phyloP scores from a whole-genome alignment of 2,888 invertebrate genomes.

The Archips xylosteana region DNA sequence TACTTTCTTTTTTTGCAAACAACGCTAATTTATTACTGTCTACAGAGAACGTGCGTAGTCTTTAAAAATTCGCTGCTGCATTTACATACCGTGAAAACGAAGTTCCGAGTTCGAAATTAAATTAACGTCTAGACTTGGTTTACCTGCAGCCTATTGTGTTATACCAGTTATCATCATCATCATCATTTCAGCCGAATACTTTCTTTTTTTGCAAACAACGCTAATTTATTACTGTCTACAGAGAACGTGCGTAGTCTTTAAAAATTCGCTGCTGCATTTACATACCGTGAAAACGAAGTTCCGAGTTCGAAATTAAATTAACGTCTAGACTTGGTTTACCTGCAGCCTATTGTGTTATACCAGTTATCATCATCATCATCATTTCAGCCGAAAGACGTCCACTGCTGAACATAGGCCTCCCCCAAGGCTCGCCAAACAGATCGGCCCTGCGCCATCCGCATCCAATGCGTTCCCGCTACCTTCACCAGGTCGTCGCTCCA shows the following conservation, averaged over 20 bases:
- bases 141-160: slow-evolving; percentile 12
- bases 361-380: too few species aligned
- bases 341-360: slow-evolving; percentile 4
- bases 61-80: slow-evolving; percentile 34
- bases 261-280: slow-evolving; percentile 35
- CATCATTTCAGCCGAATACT: too few species aligned
- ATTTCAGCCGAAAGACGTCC: too few species aligned
- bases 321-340: slow-evolving; percentile 15
- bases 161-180: too few species aligned
- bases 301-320: slow-evolving; percentile 3
- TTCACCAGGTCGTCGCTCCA: too few species aligned
- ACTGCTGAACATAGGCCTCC: too few species aligned
- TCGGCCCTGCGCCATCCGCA: too few species aligned
- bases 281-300: slow-evolving; percentile 25
- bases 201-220: slow-evolving; percentile 66
- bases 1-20: slow-evolving; percentile 69
- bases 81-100: slow-evolving; percentile 31
- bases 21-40: slow-evolving; percentile 56
- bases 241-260: slow-evolving; percentile 32
- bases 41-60: slow-evolving; percentile 26
- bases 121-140: slow-evolving; percentile 11
- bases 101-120: slow-evolving; percentile 6
- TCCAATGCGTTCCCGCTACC: too few species aligned
- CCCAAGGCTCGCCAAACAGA: too few species aligned
- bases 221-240: slow-evolving; percentile 55